phyloP scores from a whole-genome alignment of 2,113 vertebrate species.

The Mus spicilegus region DNA sequence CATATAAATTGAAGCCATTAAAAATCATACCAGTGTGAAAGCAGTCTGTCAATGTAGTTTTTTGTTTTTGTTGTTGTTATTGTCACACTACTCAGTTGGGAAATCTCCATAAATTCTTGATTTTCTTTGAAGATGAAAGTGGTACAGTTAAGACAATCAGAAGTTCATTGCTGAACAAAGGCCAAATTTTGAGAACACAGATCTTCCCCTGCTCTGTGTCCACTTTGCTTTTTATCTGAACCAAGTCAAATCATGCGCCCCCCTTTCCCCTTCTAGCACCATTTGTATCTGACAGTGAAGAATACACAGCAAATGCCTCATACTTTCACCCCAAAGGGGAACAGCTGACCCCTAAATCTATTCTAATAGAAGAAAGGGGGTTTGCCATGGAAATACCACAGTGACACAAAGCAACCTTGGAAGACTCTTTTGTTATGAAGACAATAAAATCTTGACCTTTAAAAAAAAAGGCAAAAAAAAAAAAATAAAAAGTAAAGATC shows the following conservation, averaged over 20 bases:
- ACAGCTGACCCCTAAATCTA: background rate
- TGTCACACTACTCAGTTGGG: no score
- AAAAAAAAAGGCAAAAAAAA: no score
- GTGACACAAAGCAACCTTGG: background rate
- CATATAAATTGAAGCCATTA: background rate
- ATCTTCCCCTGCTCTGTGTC: background rate
- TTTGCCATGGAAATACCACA: background rate
- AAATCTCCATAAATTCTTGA: background rate
- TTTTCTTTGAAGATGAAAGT: background rate
- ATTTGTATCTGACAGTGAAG: background rate
- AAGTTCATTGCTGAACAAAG: background rate
- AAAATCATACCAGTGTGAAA: background rate
- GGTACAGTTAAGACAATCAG: background rate
- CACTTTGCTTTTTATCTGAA: background rate
- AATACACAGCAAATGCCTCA: background rate
- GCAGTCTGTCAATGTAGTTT: no score
- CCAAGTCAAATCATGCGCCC: background rate
- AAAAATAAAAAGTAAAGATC: background rate
- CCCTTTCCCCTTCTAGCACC: background rate
- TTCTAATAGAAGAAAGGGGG: background rate
- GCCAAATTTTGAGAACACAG: background rate
- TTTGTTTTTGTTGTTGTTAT: background rate
- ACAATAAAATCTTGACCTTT: no score
- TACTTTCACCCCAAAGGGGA: background rate
- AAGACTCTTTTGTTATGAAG: background rate